A percentile compares a stretch with the other conserved stretches of the same genome.
These are phyloP conservation scores for Brachyhypopomus gauderio DNA, from an alignment of 2,113 vertebrate genomes.

Conservation along the genomic window DNA sequence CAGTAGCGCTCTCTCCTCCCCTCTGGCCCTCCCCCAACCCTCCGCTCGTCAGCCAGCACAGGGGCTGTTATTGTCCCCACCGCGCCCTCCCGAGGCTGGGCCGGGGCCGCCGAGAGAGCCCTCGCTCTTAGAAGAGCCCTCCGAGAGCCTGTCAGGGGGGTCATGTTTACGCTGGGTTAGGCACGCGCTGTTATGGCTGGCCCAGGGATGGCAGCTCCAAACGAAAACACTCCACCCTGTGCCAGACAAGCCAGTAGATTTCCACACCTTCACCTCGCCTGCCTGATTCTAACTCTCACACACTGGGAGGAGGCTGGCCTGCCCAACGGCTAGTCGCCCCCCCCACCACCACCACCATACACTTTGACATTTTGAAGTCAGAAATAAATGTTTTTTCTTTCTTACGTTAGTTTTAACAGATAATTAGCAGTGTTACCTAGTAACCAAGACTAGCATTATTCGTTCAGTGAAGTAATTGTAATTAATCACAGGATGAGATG, in stretches of 20 bases:
- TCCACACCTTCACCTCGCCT: not conserved
- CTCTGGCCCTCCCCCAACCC: not conserved
- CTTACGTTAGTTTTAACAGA: not conserved
- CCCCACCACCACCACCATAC: too few relatives aligned
- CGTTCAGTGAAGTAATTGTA: not conserved
- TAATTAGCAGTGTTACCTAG: not conserved
- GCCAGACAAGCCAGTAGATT: conserved; percentile 2
- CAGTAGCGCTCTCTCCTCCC: not conserved
- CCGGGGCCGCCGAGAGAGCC: not conserved
- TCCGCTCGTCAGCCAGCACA: not conserved
- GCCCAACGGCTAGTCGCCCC: not conserved
- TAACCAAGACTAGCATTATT: not conserved
- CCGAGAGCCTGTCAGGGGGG: not conserved
- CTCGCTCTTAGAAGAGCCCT: not conserved
- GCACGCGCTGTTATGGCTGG: conserved; percentile 1
- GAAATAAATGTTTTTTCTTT: not conserved
- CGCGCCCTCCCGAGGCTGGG: not conserved
- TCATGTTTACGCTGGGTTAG: not conserved
- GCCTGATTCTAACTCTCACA: not conserved
- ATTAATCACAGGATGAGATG: too few relatives aligned
- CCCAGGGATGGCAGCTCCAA: not conserved
- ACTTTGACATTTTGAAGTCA: too few relatives aligned
- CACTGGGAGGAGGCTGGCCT: not conserved
- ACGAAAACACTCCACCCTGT: not conserved
- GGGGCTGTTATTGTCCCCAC: conserved; percentile 9